phyloP scores from a whole-genome alignment of 2,113 vertebrate genomes.

The Speoplatyrhinus poulsoni region DNA sequence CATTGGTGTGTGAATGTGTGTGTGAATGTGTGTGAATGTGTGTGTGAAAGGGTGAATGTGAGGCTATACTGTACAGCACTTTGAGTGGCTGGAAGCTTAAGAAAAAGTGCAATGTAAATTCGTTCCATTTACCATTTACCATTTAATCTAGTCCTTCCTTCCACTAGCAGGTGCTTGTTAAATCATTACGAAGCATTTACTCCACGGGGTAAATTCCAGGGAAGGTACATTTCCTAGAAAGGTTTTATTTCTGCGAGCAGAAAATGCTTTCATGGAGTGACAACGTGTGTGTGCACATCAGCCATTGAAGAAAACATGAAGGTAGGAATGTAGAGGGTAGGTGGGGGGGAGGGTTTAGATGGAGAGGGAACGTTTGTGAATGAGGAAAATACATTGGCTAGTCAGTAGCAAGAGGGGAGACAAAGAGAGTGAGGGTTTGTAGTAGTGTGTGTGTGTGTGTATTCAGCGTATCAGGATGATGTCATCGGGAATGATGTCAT shows the following conservation, averaged over 20 bases:
- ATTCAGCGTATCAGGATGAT: slow-evolving; percentile 17
- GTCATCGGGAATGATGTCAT: slow-evolving; percentile 48
- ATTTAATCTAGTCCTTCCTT: too few species aligned
- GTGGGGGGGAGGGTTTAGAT: neutral
- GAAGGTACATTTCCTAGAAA: too few species aligned
- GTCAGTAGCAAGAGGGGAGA: neutral
- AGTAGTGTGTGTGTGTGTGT: neutral
- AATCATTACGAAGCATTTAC: too few species aligned
- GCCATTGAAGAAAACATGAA: too few species aligned
- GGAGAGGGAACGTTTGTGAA: neutral
- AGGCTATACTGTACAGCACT: neutral
- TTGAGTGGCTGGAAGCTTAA: neutral
- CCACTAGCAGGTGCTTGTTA: too few species aligned
- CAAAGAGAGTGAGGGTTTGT: neutral
- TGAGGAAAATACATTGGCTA: neutral
- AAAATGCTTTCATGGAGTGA: neutral
- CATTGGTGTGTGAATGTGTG: neutral
- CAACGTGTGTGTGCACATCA: too few species aligned
- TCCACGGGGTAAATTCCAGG: too few species aligned
- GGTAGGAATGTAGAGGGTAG: neutral
- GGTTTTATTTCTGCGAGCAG: neutral
- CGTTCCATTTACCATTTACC: too few species aligned
- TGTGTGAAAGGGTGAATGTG: too few species aligned
- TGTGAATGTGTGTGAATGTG: too few species aligned
- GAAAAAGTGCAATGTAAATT: too few species aligned